Evolutionary conservation across 2,888 invertebrate genomes (phyloP), one percentile per base, ranked within the genome.

Genomic region (Brachycybe producta): DNA sequence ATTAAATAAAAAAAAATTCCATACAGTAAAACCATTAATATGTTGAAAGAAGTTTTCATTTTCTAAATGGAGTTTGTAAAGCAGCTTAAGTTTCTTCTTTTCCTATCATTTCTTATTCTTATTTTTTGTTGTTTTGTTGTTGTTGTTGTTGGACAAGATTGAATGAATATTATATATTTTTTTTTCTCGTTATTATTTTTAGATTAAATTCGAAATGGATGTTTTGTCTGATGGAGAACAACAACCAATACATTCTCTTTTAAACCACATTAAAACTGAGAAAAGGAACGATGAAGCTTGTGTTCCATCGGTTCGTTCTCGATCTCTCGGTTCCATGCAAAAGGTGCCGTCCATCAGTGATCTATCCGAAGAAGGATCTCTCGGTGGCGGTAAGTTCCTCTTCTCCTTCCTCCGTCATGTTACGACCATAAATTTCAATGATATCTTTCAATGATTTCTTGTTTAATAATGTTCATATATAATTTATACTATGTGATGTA

Each of bases 301-400:
- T 58, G 75, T 5, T 76, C 55, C 55, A 3, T 44, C 51, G 2
- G 30, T 51, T 35, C 27, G 44, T 13, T 17, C 39, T 28, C 69
- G 70, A 56, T 69, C 73, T 38, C 67, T 73, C 54, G 70, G 80
- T 55, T 78, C 84, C 55, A 80, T 83, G 75, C 84, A 84, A 71
- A 85, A 87, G 69, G 86, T 90, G 60, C 88, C 88, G 36, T 88
- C 87, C 44, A 76, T 90, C 61, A 86, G 87, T 60, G 90, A 90
- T 70, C 76, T 90, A 46, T 86, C 87, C 46, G 90, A 90, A 52
- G 90, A 88, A 70, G 82, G 83, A 54, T 88, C 88, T 52, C 69
- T 86, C 65, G 87, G 87, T 87, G 70, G 36, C 19, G 15, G 19
- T n/a, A 17, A 36, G 15, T 5, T 19, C 13, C 32, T 30, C 13